Conservation (phyloP, 2,888 invertebrate species). For the Diplolepis rosae region DNA sequence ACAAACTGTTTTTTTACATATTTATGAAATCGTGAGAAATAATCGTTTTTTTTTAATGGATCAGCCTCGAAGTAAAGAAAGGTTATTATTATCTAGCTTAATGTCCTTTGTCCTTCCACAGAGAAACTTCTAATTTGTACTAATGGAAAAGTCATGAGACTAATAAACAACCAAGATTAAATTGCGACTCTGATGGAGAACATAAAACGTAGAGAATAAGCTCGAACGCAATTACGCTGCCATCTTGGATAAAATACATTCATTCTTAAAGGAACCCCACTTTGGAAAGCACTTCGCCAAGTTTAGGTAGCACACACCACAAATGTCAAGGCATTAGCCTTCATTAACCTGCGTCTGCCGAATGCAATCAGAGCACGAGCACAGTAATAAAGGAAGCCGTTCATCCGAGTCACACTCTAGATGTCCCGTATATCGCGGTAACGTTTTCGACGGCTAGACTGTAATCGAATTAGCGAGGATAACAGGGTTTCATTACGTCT, state of each 20-base stretch:
- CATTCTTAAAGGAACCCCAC: background rate
- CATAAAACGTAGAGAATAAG: background rate
- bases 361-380: slow-evolving; percentile 16
- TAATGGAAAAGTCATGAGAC: background rate
- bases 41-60: too few species aligned
- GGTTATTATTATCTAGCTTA: too few species aligned
- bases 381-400: slow-evolving; percentile 26
- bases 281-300: slow-evolving; percentile 5
- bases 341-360: slow-evolving; percentile 30
- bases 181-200: background rate
- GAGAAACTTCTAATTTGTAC: background rate
- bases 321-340: slow-evolving; percentile 24
- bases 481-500: slow-evolving; percentile 13
- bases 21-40: too few species aligned
- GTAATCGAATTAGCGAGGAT: slow-evolving; percentile 14
- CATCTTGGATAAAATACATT: background rate
- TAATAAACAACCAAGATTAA: background rate
- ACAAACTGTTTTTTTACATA: too few species aligned
- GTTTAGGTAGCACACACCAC: slow-evolving; percentile 3
- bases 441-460: slow-evolving; percentile 11
- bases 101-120: background rate
- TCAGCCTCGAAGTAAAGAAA: too few species aligned
- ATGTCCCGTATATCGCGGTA: slow-evolving; percentile 15
- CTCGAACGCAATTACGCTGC: background rate
- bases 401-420: slow-evolving; percentile 23